phyloP scores from a whole-genome alignment of 92 coral and sea anemone species.

The Pocillopora grandis region DNA sequence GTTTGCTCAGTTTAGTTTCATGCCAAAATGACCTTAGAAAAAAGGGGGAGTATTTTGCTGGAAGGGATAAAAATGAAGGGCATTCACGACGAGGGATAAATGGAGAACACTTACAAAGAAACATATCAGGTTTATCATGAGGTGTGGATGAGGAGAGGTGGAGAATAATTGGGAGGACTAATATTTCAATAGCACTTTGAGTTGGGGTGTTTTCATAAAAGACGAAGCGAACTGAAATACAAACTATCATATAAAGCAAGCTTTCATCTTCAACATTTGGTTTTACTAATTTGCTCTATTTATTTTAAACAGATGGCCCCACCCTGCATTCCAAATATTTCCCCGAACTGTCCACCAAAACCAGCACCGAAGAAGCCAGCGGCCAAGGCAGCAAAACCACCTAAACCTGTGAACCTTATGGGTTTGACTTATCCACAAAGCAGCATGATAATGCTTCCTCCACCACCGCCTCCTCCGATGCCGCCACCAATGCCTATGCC shows the following conservation, averaged over 20 bases:
- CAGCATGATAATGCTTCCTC: slow-evolving; percentile 62
- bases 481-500: slow-evolving; percentile 25
- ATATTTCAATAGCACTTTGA: background rate
- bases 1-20: slow-evolving; percentile 9
- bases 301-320: slow-evolving; percentile 30
- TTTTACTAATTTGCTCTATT: background rate
- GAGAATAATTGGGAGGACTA: background rate
- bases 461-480: slow-evolving; percentile 62
- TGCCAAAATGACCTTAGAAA: background rate
- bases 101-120: background rate
- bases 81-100: background rate
- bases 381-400: slow-evolving; percentile 41
- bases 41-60: too few species aligned
- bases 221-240: background rate
- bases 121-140: background rate
- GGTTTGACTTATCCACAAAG: slow-evolving; percentile 48
- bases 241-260: background rate
- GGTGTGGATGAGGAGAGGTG: slow-evolving; percentile 18
- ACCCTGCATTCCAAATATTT: slow-evolving; percentile 24
- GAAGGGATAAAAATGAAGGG: background rate
- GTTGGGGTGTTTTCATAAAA: background rate
- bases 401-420: slow-evolving; percentile 37
- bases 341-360: slow-evolving; percentile 45
- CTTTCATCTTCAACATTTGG: background rate
- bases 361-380: slow-evolving; percentile 57